These are phyloP conservation scores for Zootermopsis nevadensis DNA, from an alignment of 2,888 invertebrate genomes.

Conservation along the genomic window DNA sequence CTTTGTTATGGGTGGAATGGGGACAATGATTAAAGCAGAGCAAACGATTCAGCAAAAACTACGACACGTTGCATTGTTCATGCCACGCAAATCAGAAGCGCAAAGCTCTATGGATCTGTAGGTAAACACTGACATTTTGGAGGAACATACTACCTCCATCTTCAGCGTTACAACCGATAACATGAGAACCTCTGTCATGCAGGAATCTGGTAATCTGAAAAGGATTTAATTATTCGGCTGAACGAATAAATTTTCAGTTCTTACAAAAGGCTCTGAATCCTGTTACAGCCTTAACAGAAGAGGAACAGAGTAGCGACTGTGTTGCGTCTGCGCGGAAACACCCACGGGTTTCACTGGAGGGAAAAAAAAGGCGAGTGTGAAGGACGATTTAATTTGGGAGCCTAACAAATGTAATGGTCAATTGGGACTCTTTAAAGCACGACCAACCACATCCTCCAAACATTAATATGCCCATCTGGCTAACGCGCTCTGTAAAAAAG, in stretches of 20 bases:
- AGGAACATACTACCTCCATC: no score
- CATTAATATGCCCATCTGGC: neutral
- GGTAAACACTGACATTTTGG: no score
- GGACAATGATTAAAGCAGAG: neutral
- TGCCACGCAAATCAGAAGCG: neutral
- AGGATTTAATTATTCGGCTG: no score
- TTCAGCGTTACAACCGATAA: no score
- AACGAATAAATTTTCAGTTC: no score
- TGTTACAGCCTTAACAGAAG: no score
- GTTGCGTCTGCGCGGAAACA: no score
- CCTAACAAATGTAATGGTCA: neutral
- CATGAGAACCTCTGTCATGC: no score
- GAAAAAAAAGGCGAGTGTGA: neutral
- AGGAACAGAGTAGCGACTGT: neutral
- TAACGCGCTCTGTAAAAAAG: neutral
- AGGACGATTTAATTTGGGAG: constrained; percentile 38
- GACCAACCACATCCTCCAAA: neutral
- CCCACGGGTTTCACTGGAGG: neutral
- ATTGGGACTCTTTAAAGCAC: neutral
- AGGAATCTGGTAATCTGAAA: no score
- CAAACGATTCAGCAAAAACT: neutral
- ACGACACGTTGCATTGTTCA: neutral
- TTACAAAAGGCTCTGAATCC: no score
- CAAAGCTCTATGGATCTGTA: no score
- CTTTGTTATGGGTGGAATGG: neutral